A percentile compares a stretch with the other conserved stretches of the same genome.
Evolutionary conservation across 2,113 vertebrate genomes (phyloP).

Genomic region (Vidua macroura): DNA sequence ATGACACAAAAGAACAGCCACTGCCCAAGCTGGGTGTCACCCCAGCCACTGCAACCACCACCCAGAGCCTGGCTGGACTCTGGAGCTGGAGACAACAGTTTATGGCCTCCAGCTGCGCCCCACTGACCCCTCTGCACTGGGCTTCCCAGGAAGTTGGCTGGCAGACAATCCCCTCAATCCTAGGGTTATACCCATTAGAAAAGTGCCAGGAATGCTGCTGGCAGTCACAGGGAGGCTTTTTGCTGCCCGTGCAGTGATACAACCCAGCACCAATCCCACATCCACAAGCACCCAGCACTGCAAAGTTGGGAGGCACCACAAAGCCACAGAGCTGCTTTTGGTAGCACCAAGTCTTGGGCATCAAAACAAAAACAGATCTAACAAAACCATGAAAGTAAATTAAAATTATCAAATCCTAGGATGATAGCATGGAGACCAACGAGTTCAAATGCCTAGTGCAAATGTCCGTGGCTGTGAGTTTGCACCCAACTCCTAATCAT

Average conservation of each 20-base stretch:
- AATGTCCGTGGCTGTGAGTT: neutral
- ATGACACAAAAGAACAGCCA: neutral
- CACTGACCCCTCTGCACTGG: neutral
- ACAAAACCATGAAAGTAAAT: neutral
- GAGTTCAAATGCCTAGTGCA: neutral
- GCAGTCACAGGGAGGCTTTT: rapidly evolving
- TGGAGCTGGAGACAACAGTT: neutral
- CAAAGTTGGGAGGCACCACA: neutral
- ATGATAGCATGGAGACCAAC: neutral
- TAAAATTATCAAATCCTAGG: neutral
- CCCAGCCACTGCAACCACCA: neutral
- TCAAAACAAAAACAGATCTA: neutral
- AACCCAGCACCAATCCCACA: neutral
- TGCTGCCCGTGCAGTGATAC: neutral
- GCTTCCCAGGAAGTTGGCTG: neutral
- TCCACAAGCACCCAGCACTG: rapidly evolving
- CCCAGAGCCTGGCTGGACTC: neutral
- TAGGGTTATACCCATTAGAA: too few relatives aligned
- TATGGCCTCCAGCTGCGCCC: rapidly evolving
- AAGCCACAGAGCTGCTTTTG: neutral
- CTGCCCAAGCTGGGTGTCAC: neutral
- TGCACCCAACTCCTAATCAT: neutral
- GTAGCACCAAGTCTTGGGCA: neutral
- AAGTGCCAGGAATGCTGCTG: neutral
- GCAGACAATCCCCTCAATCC: neutral